Evolutionary conservation across 2,888 invertebrate species (phyloP).

Genomic region (Xylota segnis): DNA sequence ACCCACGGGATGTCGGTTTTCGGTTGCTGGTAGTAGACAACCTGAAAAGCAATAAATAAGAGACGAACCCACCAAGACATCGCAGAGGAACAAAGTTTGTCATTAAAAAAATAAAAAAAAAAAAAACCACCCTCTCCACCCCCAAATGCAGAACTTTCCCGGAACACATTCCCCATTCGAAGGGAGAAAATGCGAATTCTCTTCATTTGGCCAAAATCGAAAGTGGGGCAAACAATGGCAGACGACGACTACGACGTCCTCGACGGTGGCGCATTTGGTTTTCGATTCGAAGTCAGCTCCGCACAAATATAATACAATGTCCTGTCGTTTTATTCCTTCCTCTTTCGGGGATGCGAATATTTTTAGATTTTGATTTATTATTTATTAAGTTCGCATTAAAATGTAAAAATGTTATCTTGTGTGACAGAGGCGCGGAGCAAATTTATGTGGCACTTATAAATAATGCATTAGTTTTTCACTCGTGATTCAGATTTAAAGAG

Average conservation of each 20-base stretch:
- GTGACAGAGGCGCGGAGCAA: conserved; percentile 45
- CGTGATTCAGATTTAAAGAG: conserved; percentile 49
- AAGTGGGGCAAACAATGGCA: conserved; percentile 37
- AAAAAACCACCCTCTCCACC: conserved; percentile 17
- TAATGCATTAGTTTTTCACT: conserved; percentile 62
- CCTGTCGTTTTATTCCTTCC: neutral
- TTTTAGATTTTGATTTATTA: conserved; percentile 72
- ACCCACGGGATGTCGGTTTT: conserved; percentile 30
- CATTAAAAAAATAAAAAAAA: conserved; percentile 50
- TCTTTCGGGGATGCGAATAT: conserved; percentile 18
- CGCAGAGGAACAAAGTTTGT: conserved; percentile 55
- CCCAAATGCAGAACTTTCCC: conserved; percentile 22
- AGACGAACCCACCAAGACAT: conserved; percentile 23
- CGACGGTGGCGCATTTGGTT: conserved; percentile 14
- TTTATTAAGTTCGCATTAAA: conserved; percentile 73
- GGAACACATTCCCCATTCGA: conserved; percentile 17
- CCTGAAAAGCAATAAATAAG: conserved; percentile 50
- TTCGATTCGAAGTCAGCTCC: conserved; percentile 4
- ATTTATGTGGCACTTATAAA: conserved; percentile 69
- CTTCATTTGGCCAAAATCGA: conserved; percentile 38
- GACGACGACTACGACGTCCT: neutral
- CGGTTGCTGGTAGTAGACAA: conserved; percentile 28
- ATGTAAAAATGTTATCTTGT: conserved; percentile 64
- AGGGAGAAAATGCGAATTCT: conserved; percentile 35
- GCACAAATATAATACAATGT: conserved; percentile 20